These are phyloP conservation scores for Syngnathoides biaculeatus DNA, from an alignment of 2,113 vertebrate species.

Conservation along the genomic window DNA sequence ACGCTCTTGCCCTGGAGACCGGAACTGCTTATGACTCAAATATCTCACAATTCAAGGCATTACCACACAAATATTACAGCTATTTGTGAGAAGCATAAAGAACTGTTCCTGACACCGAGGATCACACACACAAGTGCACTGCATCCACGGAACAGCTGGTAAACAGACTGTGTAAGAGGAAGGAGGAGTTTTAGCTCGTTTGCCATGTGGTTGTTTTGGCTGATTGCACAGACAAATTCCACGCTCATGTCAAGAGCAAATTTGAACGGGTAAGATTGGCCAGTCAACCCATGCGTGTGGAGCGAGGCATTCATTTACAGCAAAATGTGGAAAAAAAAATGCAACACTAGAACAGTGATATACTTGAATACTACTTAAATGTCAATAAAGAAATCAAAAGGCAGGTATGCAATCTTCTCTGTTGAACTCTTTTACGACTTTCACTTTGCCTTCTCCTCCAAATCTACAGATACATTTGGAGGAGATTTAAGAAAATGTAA, in stretches of 20 bases:
- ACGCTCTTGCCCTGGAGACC: conserved; percentile 23
- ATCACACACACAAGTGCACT: neutral
- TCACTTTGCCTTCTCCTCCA: no score
- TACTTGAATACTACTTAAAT: no score
- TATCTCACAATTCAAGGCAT: conserved; percentile 29
- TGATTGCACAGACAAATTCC: conserved; percentile 6
- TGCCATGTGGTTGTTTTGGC: neutral
- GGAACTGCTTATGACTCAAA: conserved; percentile 31
- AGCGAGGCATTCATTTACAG: neutral
- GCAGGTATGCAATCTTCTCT: no score
- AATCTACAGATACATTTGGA: no score
- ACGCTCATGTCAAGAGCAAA: conserved; percentile 16
- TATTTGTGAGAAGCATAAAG: conserved; percentile 16
- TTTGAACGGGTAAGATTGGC: neutral
- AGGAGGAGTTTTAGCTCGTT: conserved; percentile 1
- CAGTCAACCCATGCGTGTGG: neutral
- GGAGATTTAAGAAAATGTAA: no score
- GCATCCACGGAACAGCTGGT: neutral
- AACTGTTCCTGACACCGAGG: conserved; percentile 6
- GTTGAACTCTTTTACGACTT: no score
- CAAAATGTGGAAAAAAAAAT: neutral
- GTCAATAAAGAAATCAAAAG: neutral
- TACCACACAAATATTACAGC: conserved; percentile 9
- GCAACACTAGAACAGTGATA: neutral
- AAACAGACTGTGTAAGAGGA: conserved; percentile 1